These are phyloP conservation scores for Heliconius congener DNA, from an alignment of 1,140 invertebrate species.

Conservation along the genomic window DNA sequence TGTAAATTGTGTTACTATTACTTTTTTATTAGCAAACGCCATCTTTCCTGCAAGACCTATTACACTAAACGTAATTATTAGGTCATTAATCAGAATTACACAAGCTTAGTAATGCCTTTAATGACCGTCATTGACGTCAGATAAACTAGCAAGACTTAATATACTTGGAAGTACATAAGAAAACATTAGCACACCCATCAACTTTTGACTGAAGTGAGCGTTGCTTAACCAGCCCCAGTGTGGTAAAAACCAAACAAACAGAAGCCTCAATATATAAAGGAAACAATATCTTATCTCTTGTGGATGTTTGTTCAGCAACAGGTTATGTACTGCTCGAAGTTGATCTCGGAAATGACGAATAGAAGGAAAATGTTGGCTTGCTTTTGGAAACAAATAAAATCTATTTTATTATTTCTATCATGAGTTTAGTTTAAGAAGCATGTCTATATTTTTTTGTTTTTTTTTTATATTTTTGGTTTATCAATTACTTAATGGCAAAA, in stretches of 20 bases:
- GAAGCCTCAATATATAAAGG: slow-evolving; percentile 8
- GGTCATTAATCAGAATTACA: background rate
- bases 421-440: background rate
- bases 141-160: background rate
- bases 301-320: slow-evolving; percentile 20
- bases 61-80: background rate
- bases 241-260: background rate
- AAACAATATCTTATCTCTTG: slow-evolving; percentile 9
- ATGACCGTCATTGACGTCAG: background rate
- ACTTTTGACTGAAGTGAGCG: background rate
- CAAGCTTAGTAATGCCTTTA: background rate
- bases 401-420: background rate
- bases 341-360: slow-evolving; percentile 21
- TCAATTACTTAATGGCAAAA: too few relatives aligned
- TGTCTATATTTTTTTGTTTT: background rate
- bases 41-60: background rate
- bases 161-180: background rate
- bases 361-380: slow-evolving; percentile 17
- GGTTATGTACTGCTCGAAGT: slow-evolving; percentile 20
- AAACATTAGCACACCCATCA: slow-evolving; percentile 8
- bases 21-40: too few relatives aligned
- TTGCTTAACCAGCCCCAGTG: background rate
- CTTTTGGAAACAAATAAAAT: background rate
- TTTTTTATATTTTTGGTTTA: background rate
- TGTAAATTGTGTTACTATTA: background rate